A percentile compares a stretch with the other conserved stretches of the same genome.
Conservation (phyloP, 2,797 vertebrate genomes). For the Smutsia gigantea region DNA sequence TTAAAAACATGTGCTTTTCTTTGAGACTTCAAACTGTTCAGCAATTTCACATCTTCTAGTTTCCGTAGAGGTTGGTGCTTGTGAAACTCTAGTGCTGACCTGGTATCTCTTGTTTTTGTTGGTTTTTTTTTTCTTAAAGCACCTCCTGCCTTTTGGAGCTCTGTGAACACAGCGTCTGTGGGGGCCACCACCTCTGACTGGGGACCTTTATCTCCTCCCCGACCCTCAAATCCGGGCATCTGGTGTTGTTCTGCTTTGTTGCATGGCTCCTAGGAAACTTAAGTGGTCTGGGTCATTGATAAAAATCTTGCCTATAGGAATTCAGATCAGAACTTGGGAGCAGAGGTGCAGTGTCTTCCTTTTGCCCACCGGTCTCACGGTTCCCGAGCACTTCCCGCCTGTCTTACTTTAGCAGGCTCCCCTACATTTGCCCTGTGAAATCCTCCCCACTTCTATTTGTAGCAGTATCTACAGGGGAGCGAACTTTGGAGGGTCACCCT, state of each 20-base stretch:
- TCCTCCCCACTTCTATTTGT: neutral
- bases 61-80: neutral
- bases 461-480: neutral
- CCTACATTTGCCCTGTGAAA: fast-evolving
- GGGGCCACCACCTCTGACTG: too few relatives aligned
- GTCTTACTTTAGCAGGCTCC: neutral
- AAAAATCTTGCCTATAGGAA: conserved; percentile 37
- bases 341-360: neutral
- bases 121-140: neutral
- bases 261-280: neutral
- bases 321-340: conserved; percentile 29
- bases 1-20: neutral
- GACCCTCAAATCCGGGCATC: too few relatives aligned
- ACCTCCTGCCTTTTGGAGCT: neutral
- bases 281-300: neutral
- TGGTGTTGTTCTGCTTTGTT: neutral
- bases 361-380: neutral
- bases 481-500: neutral
- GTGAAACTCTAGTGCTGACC: neutral
- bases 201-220: too few relatives aligned
- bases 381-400: neutral
- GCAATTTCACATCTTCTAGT: neutral
- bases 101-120: neutral
- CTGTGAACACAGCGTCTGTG: neutral
- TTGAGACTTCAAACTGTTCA: neutral